Conservation (phyloP, 2,113 vertebrate species). For the Sus scrofa region T2T-Sscrofa CM000812.6:179943501-179944000, state of each 20-base stretch:
- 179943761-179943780: not conserved
- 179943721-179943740: slow-evolving; percentile 73
- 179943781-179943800: not conserved
- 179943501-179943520: slow-evolving; percentile 94
- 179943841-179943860: not conserved
- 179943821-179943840: no score
- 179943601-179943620: slow-evolving; percentile 92
- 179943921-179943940: not conserved
- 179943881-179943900: not conserved
- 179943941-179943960: not conserved
- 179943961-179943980: slow-evolving; percentile 58
- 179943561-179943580: slow-evolving; percentile 47
- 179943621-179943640: slow-evolving; percentile 87
- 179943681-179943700: slow-evolving; percentile 68
- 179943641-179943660: slow-evolving; percentile 71
- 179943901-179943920: slow-evolving; percentile 62
- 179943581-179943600: slow-evolving; percentile 83
- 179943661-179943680: slow-evolving; percentile 71
- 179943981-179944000: slow-evolving; percentile 13
- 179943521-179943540: slow-evolving; percentile 93
- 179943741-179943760: slow-evolving; percentile 89
- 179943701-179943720: slow-evolving; percentile 83
- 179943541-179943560: slow-evolving; percentile 85
- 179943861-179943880: not conserved
- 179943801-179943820: fast-evolving